Evolutionary conservation across 2,113 vertebrate species (phyloP).

Genomic region (Prionailurus viverrinus): DNA sequence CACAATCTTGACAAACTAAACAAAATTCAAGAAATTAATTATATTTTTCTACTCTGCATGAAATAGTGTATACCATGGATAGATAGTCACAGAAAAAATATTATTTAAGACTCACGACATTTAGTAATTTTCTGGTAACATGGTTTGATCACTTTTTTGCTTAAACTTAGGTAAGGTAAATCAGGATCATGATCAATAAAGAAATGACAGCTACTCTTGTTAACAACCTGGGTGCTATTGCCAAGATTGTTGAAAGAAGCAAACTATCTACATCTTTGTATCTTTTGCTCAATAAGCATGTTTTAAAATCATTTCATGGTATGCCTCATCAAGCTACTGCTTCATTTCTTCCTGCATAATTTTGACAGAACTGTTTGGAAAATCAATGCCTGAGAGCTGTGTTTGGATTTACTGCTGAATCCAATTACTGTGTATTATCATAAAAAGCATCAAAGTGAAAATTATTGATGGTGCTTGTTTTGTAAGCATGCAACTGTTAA

Average conservation of each 20-base stretch:
- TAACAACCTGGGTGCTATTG: not conserved
- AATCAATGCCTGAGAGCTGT: slow-evolving; percentile 86
- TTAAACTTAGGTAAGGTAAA: slow-evolving; percentile 17
- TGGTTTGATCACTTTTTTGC: not conserved
- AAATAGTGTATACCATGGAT: not conserved
- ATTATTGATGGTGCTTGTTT: slow-evolving; percentile 86
- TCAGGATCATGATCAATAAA: not conserved
- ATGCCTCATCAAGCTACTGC: slow-evolving; percentile 80
- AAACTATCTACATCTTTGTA: slow-evolving; percentile 64
- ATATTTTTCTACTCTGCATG: not conserved
- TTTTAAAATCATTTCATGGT: slow-evolving; percentile 80
- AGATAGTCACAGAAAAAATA: not conserved
- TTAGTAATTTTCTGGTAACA: not conserved
- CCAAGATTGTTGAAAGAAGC: slow-evolving; percentile 69
- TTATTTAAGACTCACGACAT: not conserved
- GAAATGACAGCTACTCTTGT: not conserved
- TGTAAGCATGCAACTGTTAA: slow-evolving; percentile 83
- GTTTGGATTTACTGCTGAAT: slow-evolving; percentile 88
- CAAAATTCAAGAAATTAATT: not conserved
- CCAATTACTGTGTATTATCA: slow-evolving; percentile 87
- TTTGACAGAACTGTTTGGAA: slow-evolving; percentile 84
- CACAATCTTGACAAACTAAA: not conserved
- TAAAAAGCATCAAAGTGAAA: slow-evolving; percentile 87
- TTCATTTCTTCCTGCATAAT: slow-evolving; percentile 86
- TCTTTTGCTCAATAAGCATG: slow-evolving; percentile 80